Percentiles rank a stretch among this genome's conserved stretches.
Conservation (phyloP, 1,140 invertebrate genomes). For the Argopecten irradians region DNA sequence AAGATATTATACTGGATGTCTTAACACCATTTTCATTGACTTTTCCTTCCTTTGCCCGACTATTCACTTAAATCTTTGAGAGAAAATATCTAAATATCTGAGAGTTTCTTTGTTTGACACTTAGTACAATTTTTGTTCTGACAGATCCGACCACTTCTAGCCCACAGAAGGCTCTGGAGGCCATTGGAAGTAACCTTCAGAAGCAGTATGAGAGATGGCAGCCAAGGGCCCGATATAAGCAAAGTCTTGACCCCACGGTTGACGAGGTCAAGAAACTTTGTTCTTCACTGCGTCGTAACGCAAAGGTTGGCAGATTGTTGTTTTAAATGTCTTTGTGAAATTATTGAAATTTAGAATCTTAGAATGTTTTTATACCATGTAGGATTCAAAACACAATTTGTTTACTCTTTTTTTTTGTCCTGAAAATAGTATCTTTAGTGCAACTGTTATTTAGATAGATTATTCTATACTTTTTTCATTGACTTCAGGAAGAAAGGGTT, state of each 20-base stretch:
- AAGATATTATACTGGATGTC: neutral
- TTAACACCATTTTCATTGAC: neutral
- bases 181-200: constrained; percentile 93
- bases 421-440: neutral
- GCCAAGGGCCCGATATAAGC: constrained; percentile 91
- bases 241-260: constrained; percentile 96
- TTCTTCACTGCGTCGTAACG: constrained; percentile 94
- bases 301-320: constrained; percentile 82
- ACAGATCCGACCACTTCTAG: constrained; percentile 85
- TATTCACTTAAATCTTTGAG: too few relatives aligned
- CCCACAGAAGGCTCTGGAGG: constrained; percentile 95
- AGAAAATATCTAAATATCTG: too few relatives aligned
- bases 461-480: constrained; percentile 25
- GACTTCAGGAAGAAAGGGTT: constrained; percentile 90
- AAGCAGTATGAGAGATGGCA: constrained; percentile 98
- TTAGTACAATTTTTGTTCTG: constrained; percentile 33
- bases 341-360: neutral
- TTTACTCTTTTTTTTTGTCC: neutral
- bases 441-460: neutral
- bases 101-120: neutral
- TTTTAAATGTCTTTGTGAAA: neutral
- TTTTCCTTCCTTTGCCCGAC: too few relatives aligned
- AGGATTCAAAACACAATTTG: too few relatives aligned
- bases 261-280: constrained; percentile 99
- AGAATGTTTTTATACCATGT: too few relatives aligned